A percentile compares a stretch with the other conserved stretches of the same genome.
phyloP scores from a whole-genome alignment of 2,113 vertebrate species.

The Malurus elegans region DNA sequence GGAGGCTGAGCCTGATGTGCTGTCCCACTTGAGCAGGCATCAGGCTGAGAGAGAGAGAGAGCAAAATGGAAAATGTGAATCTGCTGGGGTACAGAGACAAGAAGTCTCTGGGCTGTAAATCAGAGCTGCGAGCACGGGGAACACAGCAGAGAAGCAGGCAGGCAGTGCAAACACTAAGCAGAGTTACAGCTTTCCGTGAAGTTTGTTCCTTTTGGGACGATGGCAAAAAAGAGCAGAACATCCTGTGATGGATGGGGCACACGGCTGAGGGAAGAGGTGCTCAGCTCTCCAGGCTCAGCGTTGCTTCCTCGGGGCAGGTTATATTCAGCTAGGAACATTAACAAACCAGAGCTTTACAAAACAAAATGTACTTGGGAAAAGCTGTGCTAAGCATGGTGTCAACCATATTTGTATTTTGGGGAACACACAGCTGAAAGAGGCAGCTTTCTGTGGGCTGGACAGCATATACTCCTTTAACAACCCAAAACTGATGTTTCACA shows the following conservation, averaged over 20 bases:
- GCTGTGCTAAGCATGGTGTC: not conserved
- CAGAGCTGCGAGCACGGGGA: not conserved
- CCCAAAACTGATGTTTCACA: not conserved
- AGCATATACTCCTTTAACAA: not conserved
- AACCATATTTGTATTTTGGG: not conserved
- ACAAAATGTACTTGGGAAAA: not conserved
- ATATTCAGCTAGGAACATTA: not conserved
- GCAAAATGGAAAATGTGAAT: conserved; percentile 28
- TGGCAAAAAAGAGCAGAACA: not conserved
- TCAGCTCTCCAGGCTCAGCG: not conserved
- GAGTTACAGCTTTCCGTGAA: not conserved
- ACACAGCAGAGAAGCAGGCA: not conserved
- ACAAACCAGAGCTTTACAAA: not conserved
- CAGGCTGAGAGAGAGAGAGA: not conserved
- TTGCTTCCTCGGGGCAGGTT: not conserved
- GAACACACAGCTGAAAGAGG: not conserved
- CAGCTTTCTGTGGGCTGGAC: not conserved
- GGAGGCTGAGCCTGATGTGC: not conserved
- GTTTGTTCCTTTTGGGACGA: not conserved
- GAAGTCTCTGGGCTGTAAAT: not conserved
- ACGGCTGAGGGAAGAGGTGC: not conserved
- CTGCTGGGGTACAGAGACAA: not conserved
- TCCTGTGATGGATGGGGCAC: not conserved
- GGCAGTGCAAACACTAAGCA: not conserved
- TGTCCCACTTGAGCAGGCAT: not conserved